Evolutionary conservation across 2,797 vertebrate species (phyloP), one percentile per base, ranked within the genome.

Genomic region (Hippocampus kuda): DNA sequence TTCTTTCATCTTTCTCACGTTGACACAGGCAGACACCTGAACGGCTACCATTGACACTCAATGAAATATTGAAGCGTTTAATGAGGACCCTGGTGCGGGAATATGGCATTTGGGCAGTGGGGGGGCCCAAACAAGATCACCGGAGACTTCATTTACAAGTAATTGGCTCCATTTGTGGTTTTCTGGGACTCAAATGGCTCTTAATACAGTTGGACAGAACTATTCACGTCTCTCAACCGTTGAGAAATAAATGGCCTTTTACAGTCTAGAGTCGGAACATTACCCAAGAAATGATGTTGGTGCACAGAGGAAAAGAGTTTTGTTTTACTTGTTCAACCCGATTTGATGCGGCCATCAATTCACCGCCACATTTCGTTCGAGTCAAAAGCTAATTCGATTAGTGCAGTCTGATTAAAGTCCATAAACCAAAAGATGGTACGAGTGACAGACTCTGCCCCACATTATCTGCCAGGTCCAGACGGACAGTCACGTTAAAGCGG

Each of bases 141-240:
- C 62, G 49, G 79, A 87, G 88, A 85, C 83, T 82, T 86, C 75
- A 87, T 89, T 85, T 88, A 71, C 70, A 56, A 59, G 81, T 82
- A 87, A 88, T 82, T 85, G 80, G 86, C 87, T 88, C 85, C 11
- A 85, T 88, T 84, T 81, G 62, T 7, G 7, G 60, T 66, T 74
- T 81, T 81, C 59, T 67, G 68, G 83, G 71, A 85, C 10, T 38
- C 34, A 71, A 81, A 65, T 20, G 44, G 24, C 63, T 65, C 16
- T 18, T 65, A 26, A 79, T 67, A 76, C 71, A 76, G 72, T 75
- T 42, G 76, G 70, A 57, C 49, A 26, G 63, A 70, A 66, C 63
- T 72, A 74, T 86, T 85, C 67, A 77, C 74, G 77, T 78, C 68
- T n/a, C 66, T 72, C 44, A 44, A 72, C 56, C 70, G 72, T 41